Base-by-base conservation (phyloP, 1,140 invertebrate species). In the Stegodyphus dumicola region DNA sequence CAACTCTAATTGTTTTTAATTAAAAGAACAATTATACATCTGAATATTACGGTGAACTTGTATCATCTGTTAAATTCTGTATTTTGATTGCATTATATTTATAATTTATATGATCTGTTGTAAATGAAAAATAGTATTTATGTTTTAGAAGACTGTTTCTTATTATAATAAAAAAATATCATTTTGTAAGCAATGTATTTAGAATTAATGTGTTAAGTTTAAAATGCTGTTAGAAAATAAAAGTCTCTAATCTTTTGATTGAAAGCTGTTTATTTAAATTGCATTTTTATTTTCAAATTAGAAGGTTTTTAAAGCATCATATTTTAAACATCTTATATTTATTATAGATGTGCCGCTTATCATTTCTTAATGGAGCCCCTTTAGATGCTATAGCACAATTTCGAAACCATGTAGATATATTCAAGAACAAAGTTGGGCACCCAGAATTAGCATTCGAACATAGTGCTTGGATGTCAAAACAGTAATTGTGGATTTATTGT, bases 381-480 rank as follows among this genome's bases (percentile, higher is more conserved):
- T 92, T 97, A 88, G 98, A 99, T 92, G 95, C 98, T 9, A 98
- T 99, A 88, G 93, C 95, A 86, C 97, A 99, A 90, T 97, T 99
- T 89, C 94, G 95, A 87, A 93, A 94, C 88, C 97, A 98, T 89
- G 95, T 97, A 87, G 96, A 99, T 87, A 94, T 93, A 88, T 99
- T 97, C 90, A 95, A 95, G 89, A 92, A 91, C 51, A 93, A 94
- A 89, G 93, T 94, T 78, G 92, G 92, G 86, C 95, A 96, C 18
- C 93, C 94, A 84, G 96, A 98, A 86, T 91, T 99, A 52, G 92
- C 95, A 6, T 98, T 99, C 92, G 98, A 99, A 90, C 97, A 99
- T 91, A 94, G 96, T 92, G 96, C 96, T 6, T 99, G 98, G 97
- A 93, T 99, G 90, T 95, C 96, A n/a, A 95, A 95, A 92, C 98